Base-by-base conservation (phyloP, 2,888 invertebrate species). In the Zele albiditarsus region DNA sequence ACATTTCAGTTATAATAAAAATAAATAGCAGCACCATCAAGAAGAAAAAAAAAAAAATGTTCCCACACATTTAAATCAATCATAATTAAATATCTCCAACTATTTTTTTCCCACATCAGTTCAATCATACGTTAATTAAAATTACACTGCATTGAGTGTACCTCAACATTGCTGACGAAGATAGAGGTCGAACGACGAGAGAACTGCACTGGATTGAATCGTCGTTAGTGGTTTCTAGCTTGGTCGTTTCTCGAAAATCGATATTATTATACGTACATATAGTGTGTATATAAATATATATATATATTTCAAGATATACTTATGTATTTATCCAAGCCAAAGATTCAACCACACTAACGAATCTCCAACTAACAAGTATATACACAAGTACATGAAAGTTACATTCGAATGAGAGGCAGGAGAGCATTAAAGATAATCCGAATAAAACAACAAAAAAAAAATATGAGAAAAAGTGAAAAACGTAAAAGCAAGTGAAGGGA, bases 171-270 rank as follows among this genome's bases (percentile, higher is more conserved):
- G 46, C 46, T 46, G 46, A 46, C 46, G 46, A 53, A 53, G 20
- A 53, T 53, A 20, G 53, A 53, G 6, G 4, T 20, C 3, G 25
- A 27, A 62, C 5, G 16, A 27, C 14, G 23, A 63, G 23, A 16
- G 23, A 31, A 62, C 31, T 58, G 27, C 57, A 58, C 31, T 62
- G 31, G 63, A 63, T 63, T 63, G 38, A 31, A 63, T 63, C 63
- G 33, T 38, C 63, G 63, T 63, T 63, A 63, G 63, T 63, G 63
- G 63, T 63, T 63, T 63, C 23, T 23, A n/a, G 63, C 38, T 33
- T 16, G n/a, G 23, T 23, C 23, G 23, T 12, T 38, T 1, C 3
- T 10, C 33, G 23, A 63, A 63, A 63, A 63, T 63, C 63, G 38
- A 63, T 63, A n/a, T 38, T 23, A 63, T 63, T 20, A 53, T 20